These are phyloP conservation scores for Bombus breviceps DNA, from an alignment of 1,140 invertebrate species.

Conservation along the genomic window DNA sequence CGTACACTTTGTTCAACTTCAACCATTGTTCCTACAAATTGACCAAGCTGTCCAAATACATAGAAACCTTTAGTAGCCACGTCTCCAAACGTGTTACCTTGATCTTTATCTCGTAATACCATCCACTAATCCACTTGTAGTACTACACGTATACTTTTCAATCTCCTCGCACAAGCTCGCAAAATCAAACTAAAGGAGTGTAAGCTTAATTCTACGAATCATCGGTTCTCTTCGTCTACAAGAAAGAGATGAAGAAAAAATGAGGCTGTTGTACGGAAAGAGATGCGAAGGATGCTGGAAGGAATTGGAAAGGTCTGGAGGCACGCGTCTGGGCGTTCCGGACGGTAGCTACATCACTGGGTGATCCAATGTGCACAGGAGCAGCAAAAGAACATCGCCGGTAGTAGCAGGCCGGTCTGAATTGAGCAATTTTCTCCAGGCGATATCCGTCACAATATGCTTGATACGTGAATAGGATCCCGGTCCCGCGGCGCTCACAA, in stretches of 20 bases:
- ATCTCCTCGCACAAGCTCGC: too few relatives aligned
- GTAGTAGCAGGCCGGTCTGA: conserved; percentile 45
- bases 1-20: background rate
- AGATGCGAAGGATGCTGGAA: background rate
- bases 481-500: conserved; percentile 48
- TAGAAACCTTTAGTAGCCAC: background rate
- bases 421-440: conserved; percentile 66
- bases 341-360: conserved; percentile 44
- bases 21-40: background rate
- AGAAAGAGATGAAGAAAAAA: background rate
- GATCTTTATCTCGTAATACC: background rate
- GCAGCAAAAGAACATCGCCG: conserved; percentile 36
- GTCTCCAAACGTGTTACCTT: background rate
- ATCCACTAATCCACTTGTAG: background rate
- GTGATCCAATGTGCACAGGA: background rate
- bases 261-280: too few relatives aligned
- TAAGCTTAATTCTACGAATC: background rate
- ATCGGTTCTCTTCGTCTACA: too few relatives aligned
- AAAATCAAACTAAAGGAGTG: background rate
- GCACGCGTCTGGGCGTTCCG: conserved; percentile 47
- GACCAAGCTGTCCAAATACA: background rate
- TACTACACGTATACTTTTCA: background rate
- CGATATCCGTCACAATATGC: conserved; percentile 51
- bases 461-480: conserved; percentile 63
- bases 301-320: conserved; percentile 16